Evolutionary conservation across 2,888 invertebrate genomes (phyloP).

Genomic region (Cephus pygmeus): DNA sequence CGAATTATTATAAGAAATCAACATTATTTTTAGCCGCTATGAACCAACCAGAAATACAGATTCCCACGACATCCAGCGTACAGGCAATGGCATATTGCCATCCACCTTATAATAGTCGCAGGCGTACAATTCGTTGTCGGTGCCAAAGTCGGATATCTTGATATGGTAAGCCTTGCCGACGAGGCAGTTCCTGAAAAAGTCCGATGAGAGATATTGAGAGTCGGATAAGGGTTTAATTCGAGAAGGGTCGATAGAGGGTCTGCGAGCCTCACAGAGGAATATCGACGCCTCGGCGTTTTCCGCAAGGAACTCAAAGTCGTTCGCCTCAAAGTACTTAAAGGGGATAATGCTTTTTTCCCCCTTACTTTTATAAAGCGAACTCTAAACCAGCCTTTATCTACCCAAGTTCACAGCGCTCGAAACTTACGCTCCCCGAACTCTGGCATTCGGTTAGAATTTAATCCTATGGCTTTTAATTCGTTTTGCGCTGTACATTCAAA

Average conservation of each 20-base stretch:
- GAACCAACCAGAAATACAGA: constrained; percentile 74
- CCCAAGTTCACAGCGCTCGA: not conserved
- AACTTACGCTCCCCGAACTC: not conserved
- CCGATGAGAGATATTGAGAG: not conserved
- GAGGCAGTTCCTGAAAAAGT: constrained; percentile 78
- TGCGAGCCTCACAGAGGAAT: not conserved
- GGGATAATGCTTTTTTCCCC: not conserved
- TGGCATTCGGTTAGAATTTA: not conserved
- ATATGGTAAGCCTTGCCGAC: constrained; percentile 85
- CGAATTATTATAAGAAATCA: not conserved
- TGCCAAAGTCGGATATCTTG: constrained; percentile 88
- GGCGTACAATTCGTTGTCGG: constrained; percentile 83
- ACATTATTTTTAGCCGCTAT: not conserved
- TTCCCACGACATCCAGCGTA: constrained; percentile 94
- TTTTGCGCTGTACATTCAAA: not conserved
- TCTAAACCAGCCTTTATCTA: not conserved
- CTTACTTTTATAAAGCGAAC: not conserved
- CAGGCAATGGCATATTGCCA: constrained; percentile 81
- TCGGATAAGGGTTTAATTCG: not conserved
- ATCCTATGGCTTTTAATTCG: not conserved
- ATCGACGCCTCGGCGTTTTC: not conserved
- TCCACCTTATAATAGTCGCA: constrained; percentile 87
- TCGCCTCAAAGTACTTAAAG: not conserved
- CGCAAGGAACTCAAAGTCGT: not conserved
- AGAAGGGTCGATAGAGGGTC: not conserved